Conservation (phyloP, 2,113 vertebrate species). For the Piprites chloris region DNA sequence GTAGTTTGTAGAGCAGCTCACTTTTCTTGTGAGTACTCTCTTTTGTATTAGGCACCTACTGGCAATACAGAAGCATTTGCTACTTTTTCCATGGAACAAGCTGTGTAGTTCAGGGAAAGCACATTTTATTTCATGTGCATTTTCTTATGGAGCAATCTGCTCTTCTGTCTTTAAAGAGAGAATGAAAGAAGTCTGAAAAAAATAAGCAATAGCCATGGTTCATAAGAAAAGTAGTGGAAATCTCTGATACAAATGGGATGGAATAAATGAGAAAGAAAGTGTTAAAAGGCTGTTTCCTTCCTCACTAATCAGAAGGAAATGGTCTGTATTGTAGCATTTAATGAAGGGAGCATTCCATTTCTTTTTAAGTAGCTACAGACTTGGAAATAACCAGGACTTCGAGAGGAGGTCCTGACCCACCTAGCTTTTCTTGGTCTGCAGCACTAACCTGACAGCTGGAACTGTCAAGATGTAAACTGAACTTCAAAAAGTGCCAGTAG, state of each 20-base stretch:
- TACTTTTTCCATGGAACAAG: neutral
- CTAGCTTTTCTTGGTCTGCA: neutral
- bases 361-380: neutral
- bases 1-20: neutral
- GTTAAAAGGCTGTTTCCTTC: neutral
- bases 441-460: neutral
- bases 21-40: neutral
- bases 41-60: neutral
- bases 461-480: neutral
- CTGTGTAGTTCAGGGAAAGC: neutral
- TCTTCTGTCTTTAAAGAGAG: neutral
- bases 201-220: neutral
- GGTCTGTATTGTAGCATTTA: neutral
- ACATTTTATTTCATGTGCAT: neutral
- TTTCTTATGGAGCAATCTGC: neutral
- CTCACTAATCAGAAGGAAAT: neutral
- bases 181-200: neutral
- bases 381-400: neutral
- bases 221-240: neutral
- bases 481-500: neutral
- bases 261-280: neutral
- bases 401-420: neutral
- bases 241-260: neutral
- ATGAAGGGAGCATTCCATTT: neutral
- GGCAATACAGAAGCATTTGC: neutral